Evolutionary conservation across 2,797 vertebrate species (phyloP), one percentile per base, ranked within the genome.

Genomic region (Silurus lanzhouensis): DNA sequence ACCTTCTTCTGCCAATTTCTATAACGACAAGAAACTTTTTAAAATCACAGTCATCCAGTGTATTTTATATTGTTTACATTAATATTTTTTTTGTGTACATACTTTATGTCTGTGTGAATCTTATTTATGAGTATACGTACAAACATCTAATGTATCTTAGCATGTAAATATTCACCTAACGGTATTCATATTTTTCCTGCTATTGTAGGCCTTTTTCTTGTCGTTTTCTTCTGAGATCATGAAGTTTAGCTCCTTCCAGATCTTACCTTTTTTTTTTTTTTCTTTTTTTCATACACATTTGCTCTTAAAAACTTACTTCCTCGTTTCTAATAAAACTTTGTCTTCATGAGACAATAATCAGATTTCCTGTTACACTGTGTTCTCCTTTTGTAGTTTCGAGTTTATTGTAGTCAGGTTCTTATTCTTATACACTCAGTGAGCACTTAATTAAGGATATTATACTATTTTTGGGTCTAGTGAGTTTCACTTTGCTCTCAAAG

Each of bases 1-100:
- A 72, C 17, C 31, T 58, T 77, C 13, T 71, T 19, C 52, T 83
- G 38, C 27, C 64, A 25, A 58, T 61, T 78, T 82, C 31, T 75
- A 70, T 74, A 17, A 61, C 14, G 61, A n/a, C 48, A 46, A 14
- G 8, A 15, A 19, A n/a, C 17, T 5, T 72, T 66, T 81, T 61
- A 25, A 60, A 48, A 10, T 25, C 10, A 7, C 22, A 20, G 67
- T 83, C 76, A 72, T 48, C 25, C 10, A 66, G 61, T 76, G 72
- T 85, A 84, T 91, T 90, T 91, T 91, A 82, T 88, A 91, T 83
- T 93, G 90, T 85, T 93, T 86, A 94, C 93, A 94, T 94, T 91
- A 90, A 93, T 94, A 94, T 94, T 94, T 5, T 93, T 94, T 25
- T 22, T 91, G 90, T 94, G 88, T 93, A 91, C 91, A 93, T 92